Base-by-base conservation (phyloP, 2,888 invertebrate genomes). In the Agrilus mali region DNA sequence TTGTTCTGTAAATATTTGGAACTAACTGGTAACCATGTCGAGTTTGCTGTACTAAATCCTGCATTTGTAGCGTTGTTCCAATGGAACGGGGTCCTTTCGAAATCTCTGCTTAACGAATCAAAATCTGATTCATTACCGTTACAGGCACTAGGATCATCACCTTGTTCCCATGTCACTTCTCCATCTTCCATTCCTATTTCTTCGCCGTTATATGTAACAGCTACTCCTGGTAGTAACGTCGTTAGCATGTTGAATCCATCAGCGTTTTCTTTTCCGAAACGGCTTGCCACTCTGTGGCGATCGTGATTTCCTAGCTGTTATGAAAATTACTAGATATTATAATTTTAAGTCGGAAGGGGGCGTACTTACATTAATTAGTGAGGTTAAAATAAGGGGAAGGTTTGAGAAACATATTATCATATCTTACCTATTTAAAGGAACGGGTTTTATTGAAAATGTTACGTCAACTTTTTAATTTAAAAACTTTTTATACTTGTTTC, bases 161-260 rank as follows among this genome's bases (percentile, higher is more conserved):
- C 63, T 54, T 71, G 61, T 17, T 64, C 61, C 55, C 62, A 73
- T 0, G 69, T 66, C 12, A 77, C 73, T 33, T 67, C 63, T 35
- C 69, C 67, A 56, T 84, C 75, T 47, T 69, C 60, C 78, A 85
- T 80, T 1, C 81, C 86, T 37, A 88, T 74, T 67, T 88, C 86
- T 55, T 88, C 86, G 4, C 86, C 88, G 70, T 93, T 86, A 59
- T 94, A 94, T 1, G 87, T 84, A 7, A 92, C 78, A 14, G 82
- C 80, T 4, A 88, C 77, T 33, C 94, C 94, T 2, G 90, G 92
- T 41, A 95, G 68, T n/a, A 90, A 71, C 60, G 88, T 70, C 14
- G 81, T 69, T 42, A 95, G 61, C 83, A 92, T 87, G 59, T 87
- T 86, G 57, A 90, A 73, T 12, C 81, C 83, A 63, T 90, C 88